Evolutionary conservation across 2,113 vertebrate species (phyloP).

Genomic region (Pygoscelis adeliae): DNA sequence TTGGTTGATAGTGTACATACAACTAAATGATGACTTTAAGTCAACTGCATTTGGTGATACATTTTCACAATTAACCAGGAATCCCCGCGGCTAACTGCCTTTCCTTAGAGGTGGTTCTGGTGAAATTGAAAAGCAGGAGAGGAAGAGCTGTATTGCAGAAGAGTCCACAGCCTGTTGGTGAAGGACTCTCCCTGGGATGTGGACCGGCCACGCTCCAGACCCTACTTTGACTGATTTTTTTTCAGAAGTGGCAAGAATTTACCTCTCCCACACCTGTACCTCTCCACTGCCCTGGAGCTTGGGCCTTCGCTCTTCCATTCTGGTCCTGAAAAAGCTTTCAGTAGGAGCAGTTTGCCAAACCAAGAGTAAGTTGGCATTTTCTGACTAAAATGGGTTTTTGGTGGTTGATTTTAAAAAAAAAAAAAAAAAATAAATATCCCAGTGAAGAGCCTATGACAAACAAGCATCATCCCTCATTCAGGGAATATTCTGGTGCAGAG

Average conservation of each 20-base stretch:
- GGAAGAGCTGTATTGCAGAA: background rate
- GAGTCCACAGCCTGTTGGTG: background rate
- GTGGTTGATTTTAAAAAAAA: background rate
- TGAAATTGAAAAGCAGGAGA: background rate
- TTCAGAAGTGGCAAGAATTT: background rate
- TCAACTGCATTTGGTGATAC: background rate
- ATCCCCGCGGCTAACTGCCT: background rate
- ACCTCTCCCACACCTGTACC: background rate
- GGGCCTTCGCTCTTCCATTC: background rate
- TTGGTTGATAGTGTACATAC: background rate
- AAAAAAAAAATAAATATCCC: background rate
- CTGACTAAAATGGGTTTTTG: background rate
- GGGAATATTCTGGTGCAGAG: background rate
- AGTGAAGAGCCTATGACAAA: background rate
- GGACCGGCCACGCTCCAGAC: background rate
- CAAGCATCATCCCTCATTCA: background rate
- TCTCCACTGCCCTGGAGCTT: background rate
- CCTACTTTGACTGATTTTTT: background rate
- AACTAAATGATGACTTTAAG: background rate
- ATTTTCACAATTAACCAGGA: background rate
- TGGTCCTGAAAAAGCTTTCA: background rate
- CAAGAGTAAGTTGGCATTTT: background rate
- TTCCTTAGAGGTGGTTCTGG: background rate
- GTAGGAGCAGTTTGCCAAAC: background rate
- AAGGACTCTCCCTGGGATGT: background rate